Evolutionary conservation across 1,140 invertebrate genomes (phyloP).

Genomic region (Drepana arcuata): DNA sequence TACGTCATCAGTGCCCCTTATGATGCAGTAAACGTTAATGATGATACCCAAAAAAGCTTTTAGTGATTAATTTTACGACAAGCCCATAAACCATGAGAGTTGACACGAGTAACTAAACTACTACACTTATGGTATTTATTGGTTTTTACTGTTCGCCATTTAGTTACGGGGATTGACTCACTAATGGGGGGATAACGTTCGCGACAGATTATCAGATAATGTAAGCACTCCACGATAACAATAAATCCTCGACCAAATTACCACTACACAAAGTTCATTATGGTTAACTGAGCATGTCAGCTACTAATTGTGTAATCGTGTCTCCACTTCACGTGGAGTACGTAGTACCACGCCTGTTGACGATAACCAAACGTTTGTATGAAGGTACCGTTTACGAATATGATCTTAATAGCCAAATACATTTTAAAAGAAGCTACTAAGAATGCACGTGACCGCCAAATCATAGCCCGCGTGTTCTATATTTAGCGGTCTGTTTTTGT

Average conservation of each 20-base stretch:
- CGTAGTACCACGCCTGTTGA: conserved; percentile 14
- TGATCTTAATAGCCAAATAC: conserved; percentile 5
- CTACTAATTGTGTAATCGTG: conserved; percentile 14
- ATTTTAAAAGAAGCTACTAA: too few relatives aligned
- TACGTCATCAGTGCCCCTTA: too few relatives aligned
- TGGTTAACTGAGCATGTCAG: too few relatives aligned
- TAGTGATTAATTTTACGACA: conserved; percentile 7
- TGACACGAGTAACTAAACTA: conserved; percentile 3
- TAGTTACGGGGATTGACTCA: conserved; percentile 13
- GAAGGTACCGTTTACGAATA: conserved; percentile 4
- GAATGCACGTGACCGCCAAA: conserved; percentile 3
- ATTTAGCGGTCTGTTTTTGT: conserved; percentile 10
- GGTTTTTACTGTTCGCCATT: conserved; percentile 14
- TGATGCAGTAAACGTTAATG: too few relatives aligned
- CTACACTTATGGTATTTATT: conserved; percentile 8
- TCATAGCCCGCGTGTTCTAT: conserved; percentile 4
- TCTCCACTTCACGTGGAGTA: conserved; percentile 13
- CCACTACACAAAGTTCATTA: too few relatives aligned
- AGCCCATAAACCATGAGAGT: conserved; percentile 3
- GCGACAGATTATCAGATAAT: conserved; percentile 11
- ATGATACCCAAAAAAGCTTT: too few relatives aligned
- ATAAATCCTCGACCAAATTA: too few relatives aligned
- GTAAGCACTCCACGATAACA: conserved; percentile 7
- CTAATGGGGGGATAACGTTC: conserved; percentile 14
- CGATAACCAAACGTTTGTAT: conserved; percentile 15